phyloP scores from a whole-genome alignment of 2,113 vertebrate species.

The Callithrix jacchus region DNA sequence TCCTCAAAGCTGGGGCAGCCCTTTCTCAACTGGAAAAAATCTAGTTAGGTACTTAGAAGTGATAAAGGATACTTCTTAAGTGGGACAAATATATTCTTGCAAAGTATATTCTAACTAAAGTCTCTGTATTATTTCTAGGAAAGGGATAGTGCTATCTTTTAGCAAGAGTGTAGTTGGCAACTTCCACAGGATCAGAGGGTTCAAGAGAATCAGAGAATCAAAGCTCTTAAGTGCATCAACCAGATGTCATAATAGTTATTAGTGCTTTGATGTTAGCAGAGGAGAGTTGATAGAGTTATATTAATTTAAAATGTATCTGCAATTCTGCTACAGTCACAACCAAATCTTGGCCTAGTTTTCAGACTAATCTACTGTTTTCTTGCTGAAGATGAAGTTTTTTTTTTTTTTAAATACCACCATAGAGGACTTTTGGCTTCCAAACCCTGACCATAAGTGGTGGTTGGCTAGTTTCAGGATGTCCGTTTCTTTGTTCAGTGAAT shows the following conservation, averaged over 20 bases:
- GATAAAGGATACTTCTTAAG: neutral
- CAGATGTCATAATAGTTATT: neutral
- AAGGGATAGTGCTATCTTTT: neutral
- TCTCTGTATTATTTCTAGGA: neutral
- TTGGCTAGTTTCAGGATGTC: neutral
- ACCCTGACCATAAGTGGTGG: neutral
- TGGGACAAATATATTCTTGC: neutral
- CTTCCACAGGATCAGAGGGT: neutral
- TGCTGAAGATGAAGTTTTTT: neutral
- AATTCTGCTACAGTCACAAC: neutral
- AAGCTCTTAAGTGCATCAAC: neutral
- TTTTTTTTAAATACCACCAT: neutral
- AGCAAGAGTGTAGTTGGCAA: neutral
- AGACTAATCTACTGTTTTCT: neutral
- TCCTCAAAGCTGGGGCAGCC: neutral
- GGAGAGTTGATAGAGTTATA: neutral
- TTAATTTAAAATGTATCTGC: neutral
- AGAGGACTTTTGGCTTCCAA: neutral
- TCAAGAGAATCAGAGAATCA: neutral
- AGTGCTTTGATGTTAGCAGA: neutral
- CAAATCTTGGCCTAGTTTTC: neutral
- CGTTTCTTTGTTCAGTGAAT: neutral
- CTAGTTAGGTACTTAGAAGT: neutral
- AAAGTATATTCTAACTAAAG: no score
- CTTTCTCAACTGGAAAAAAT: neutral